A percentile compares a stretch with the other conserved stretches of the same genome.
These are phyloP conservation scores for Pentalonia nigronervosa DNA, from an alignment of 1,140 invertebrate species.

Conservation along the genomic window DNA sequence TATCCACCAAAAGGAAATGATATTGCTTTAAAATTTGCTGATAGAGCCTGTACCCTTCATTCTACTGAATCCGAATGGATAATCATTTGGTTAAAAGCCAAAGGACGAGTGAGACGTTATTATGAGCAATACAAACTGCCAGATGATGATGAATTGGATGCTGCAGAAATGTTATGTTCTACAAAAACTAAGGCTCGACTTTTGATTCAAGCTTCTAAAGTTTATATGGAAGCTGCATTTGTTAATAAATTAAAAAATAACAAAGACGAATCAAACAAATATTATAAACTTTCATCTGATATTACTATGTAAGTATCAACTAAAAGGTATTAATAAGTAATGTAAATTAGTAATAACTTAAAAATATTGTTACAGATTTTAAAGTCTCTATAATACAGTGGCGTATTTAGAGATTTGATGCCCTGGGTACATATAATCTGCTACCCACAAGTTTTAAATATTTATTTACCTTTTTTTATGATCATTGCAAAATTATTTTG, in stretches of 20 bases:
- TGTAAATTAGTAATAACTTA: neutral
- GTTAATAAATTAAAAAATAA: neutral
- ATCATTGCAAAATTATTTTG: no score
- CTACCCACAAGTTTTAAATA: neutral
- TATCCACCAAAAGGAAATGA: slow-evolving; percentile 45
- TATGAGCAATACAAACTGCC: neutral
- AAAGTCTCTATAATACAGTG: neutral
- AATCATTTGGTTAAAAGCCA: slow-evolving; percentile 50
- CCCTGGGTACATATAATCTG: neutral
- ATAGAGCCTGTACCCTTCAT: neutral
- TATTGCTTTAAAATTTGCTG: slow-evolving; percentile 17
- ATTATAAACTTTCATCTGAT: slow-evolving; percentile 12
- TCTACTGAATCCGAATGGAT: slow-evolving; percentile 37
- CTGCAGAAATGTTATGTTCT: slow-evolving; percentile 8
- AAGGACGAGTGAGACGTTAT: slow-evolving; percentile 48
- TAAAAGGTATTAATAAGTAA: neutral
- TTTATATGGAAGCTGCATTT: slow-evolving; percentile 22
- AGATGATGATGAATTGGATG: neutral
- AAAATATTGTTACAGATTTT: neutral
- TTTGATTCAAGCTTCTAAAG: slow-evolving; percentile 35
- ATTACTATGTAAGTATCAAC: neutral
- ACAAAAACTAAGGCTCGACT: neutral
- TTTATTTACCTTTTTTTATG: neutral
- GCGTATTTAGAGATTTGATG: neutral
- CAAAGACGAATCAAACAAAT: neutral